Evolutionary conservation across 2,113 vertebrate species (phyloP).

Genomic region (Lagopus leucura): DNA sequence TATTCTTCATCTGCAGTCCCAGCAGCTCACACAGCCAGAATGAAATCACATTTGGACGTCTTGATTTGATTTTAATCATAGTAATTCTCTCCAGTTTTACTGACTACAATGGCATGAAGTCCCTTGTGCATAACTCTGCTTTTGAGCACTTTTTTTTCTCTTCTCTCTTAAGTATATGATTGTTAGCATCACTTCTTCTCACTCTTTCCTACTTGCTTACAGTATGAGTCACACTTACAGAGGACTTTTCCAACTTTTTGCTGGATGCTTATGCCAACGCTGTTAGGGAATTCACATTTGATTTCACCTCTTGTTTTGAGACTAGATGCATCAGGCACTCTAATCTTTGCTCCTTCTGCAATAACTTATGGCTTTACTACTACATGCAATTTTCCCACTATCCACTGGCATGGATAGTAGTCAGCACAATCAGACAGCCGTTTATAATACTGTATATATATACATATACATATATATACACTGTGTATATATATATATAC

Average conservation of each 20-base stretch:
- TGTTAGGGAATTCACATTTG: background rate
- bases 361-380: background rate
- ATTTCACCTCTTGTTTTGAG: background rate
- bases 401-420: background rate
- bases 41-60: slow-evolving; percentile 10
- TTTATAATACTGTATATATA: too few species aligned
- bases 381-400: background rate
- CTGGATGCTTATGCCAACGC: background rate
- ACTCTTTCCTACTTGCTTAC: background rate
- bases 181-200: background rate
- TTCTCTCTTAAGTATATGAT: background rate
- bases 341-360: background rate
- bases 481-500: background rate
- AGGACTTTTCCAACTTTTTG: background rate
- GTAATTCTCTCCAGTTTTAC: slow-evolving; percentile 12
- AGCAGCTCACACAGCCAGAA: background rate
- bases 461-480: background rate
- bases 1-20: background rate
- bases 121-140: background rate
- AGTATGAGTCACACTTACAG: background rate
- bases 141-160: background rate
- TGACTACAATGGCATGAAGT: background rate
- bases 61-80: background rate
- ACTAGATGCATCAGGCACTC: background rate
- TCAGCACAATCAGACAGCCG: background rate